Percentiles rank a stretch among this genome's conserved stretches.
Evolutionary conservation across 2,797 vertebrate genomes (phyloP).

Genomic region (Hydrophis major): DNA sequence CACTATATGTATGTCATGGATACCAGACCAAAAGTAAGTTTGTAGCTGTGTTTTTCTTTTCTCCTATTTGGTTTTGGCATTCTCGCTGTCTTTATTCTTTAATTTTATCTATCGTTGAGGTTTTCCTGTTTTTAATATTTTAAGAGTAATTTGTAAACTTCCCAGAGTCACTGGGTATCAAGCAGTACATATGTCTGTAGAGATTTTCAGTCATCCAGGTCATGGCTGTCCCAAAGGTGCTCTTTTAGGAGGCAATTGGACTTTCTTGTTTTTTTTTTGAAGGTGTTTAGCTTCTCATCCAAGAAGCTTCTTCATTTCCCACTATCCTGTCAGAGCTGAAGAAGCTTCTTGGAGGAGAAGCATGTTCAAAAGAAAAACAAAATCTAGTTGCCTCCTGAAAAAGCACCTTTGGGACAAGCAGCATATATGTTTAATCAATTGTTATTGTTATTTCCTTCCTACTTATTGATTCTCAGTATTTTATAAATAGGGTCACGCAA

Average conservation of each 20-base stretch:
- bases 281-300: too few relatives aligned
- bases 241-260: too few relatives aligned
- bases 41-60: not conserved
- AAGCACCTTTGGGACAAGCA: not conserved
- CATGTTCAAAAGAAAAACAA: too few relatives aligned
- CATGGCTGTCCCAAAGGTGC: too few relatives aligned
- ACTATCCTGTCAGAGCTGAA: too few relatives aligned
- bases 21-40: slow-evolving; percentile 89
- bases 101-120: not conserved
- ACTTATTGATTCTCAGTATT: not conserved
- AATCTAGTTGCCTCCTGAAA: too few relatives aligned
- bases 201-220: too few relatives aligned
- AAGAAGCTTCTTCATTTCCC: too few relatives aligned
- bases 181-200: not conserved
- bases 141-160: not conserved
- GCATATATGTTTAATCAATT: not conserved
- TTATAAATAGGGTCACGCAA: not conserved
- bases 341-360: too few relatives aligned
- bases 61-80: not conserved
- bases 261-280: too few relatives aligned
- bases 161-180: not conserved
- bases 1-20: slow-evolving; percentile 95
- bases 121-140: not conserved
- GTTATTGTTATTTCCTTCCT: not conserved
- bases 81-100: not conserved